phyloP scores from a whole-genome alignment of 1,140 invertebrate species.

The Zophobas morio region DNA sequence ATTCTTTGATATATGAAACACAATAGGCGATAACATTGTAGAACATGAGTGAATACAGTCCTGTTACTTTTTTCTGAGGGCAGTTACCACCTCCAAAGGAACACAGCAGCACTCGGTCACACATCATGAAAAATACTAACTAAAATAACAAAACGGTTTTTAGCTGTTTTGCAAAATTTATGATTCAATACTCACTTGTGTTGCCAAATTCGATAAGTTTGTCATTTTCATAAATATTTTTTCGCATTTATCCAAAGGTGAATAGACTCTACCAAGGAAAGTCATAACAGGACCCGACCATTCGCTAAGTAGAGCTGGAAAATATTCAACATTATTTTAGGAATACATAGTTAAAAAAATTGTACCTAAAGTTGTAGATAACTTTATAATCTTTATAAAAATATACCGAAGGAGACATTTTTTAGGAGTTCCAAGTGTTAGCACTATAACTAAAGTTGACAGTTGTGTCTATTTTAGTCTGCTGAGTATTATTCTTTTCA shows the following conservation, averaged over 20 bases:
- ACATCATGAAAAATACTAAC: constrained; percentile 81
- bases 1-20: constrained; percentile 80
- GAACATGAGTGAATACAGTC: constrained; percentile 84
- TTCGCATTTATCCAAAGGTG: constrained; percentile 75
- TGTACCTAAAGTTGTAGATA: constrained; percentile 1
- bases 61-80: constrained; percentile 75
- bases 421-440: too few relatives aligned
- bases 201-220: constrained; percentile 77
- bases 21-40: constrained; percentile 86
- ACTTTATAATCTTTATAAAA: too few relatives aligned
- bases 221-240: constrained; percentile 76
- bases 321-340: constrained; percentile 49
- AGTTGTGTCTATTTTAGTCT: too few relatives aligned
- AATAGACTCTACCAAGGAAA: constrained; percentile 70
- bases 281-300: constrained; percentile 69
- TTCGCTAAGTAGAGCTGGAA: constrained; percentile 69
- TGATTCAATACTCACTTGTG: constrained; percentile 70
- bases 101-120: constrained; percentile 73
- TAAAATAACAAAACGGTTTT: constrained; percentile 67
- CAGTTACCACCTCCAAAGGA: constrained; percentile 66
- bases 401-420: too few relatives aligned
- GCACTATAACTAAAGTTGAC: too few relatives aligned
- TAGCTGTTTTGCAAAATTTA: not conserved
- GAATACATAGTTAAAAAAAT: constrained; percentile 43
- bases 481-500: too few relatives aligned